Percentiles rank a stretch among this genome's conserved stretches.
Conservation (phyloP, 2,113 vertebrate genomes). For the Actenoides hombroni region DNA sequence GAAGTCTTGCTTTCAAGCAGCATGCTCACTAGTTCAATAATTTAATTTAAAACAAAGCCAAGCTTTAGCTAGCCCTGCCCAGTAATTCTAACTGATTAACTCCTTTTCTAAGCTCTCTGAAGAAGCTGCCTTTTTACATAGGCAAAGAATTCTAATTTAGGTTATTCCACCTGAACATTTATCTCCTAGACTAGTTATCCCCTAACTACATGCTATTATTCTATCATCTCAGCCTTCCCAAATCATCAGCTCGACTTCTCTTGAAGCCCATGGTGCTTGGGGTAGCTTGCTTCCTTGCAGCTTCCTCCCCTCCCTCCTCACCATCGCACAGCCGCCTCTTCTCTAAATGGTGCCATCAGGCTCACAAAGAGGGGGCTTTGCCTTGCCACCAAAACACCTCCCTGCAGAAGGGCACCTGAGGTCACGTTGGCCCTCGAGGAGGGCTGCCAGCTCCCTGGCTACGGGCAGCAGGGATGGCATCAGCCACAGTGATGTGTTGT, state of each 20-base stretch:
- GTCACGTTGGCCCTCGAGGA: not conserved
- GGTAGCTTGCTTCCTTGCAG: not conserved
- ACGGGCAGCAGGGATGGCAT: not conserved
- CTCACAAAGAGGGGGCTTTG: not conserved
- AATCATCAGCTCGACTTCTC: not conserved
- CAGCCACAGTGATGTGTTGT: not conserved
- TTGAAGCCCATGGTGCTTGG: not conserved
- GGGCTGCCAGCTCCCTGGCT: rapidly evolving
- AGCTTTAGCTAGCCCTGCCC: not conserved
- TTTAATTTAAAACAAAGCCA: not conserved
- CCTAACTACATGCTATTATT: not conserved
- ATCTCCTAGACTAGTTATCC: not conserved
- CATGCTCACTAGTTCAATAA: not conserved
- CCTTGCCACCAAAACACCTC: not conserved
- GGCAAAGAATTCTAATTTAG: not conserved
- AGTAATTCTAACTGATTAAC: not conserved
- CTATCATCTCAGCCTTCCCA: not conserved
- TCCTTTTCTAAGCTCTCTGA: not conserved
- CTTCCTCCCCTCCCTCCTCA: not conserved
- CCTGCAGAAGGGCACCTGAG: not conserved
- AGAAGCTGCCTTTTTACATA: not conserved
- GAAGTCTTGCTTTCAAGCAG: not conserved
- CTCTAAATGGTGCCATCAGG: not conserved
- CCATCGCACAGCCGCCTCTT: not conserved
- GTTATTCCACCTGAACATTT: not conserved